phyloP scores from a whole-genome alignment of 2,888 invertebrate species.

The Drosophila anomelani region DNA sequence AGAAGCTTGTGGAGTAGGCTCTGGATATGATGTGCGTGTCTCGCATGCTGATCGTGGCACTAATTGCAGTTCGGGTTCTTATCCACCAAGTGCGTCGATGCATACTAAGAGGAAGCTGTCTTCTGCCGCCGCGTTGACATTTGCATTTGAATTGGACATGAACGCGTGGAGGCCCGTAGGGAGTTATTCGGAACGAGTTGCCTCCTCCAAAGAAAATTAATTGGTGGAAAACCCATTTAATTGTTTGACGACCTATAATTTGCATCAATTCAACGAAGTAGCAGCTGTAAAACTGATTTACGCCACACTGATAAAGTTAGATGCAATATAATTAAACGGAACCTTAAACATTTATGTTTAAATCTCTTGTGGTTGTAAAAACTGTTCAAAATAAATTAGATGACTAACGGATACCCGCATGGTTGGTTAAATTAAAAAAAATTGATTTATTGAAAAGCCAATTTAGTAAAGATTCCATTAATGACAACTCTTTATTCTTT shows the following conservation, averaged over 20 bases:
- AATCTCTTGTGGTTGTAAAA: not conserved
- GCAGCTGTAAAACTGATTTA: not conserved
- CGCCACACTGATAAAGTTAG: not conserved
- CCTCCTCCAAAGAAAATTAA: conserved; percentile 11
- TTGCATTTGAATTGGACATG: conserved; percentile 39
- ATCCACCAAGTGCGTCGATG: conserved; percentile 47
- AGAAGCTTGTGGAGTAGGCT: conserved; percentile 7
- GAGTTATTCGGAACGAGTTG: conserved; percentile 26
- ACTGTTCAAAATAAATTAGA: not conserved
- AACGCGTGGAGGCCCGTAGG: conserved; percentile 6
- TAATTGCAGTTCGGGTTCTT: conserved; percentile 65
- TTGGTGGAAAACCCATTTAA: conserved; percentile 5
- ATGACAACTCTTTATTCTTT: not conserved
- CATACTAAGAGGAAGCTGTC: conserved; percentile 55
- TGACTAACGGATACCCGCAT: not conserved
- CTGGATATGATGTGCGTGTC: conserved; percentile 65
- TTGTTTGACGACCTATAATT: conserved; percentile 11
- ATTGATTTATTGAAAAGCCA: not conserved
- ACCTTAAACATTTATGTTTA: not conserved
- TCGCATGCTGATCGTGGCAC: conserved; percentile 70
- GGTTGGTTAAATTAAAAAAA: not conserved
- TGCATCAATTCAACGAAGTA: not conserved
- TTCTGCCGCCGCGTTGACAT: conserved; percentile 26
- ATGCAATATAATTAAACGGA: conserved; percentile 2
- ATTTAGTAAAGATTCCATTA: not conserved